Evolutionary conservation across 2,888 invertebrate genomes (phyloP).

Genomic region (Dynastes maya): DNA sequence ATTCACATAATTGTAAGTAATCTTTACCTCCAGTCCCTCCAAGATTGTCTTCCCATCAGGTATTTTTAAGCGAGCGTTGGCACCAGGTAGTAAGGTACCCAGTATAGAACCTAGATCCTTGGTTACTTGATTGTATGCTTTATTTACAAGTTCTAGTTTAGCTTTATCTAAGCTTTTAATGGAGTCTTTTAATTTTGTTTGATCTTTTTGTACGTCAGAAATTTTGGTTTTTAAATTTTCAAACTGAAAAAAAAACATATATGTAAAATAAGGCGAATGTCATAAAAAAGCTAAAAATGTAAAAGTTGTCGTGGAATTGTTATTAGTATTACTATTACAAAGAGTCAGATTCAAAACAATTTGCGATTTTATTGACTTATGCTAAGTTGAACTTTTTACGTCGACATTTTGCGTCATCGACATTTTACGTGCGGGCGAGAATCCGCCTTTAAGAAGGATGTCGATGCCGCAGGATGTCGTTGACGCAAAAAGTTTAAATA

Average conservation of each 20-base stretch:
- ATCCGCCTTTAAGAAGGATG: too few species aligned
- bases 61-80: slow-evolving; percentile 88
- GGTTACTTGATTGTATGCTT: slow-evolving; percentile 91
- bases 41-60: slow-evolving; percentile 82
- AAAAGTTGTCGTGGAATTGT: too few species aligned
- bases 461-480: too few species aligned
- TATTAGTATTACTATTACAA: too few species aligned
- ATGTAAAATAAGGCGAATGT: too few species aligned
- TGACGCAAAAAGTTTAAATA: too few species aligned
- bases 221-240: slow-evolving; percentile 77
- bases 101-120: slow-evolving; percentile 97
- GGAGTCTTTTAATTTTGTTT: slow-evolving; percentile 81
- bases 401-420: too few species aligned
- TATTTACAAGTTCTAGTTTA: slow-evolving; percentile 86
- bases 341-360: too few species aligned
- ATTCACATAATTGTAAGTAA: slow-evolving; percentile 17
- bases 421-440: too few species aligned
- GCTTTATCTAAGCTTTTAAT: slow-evolving; percentile 93
- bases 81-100: slow-evolving; percentile 90
- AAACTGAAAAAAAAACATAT: slow-evolving; percentile 70
- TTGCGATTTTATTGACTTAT: too few species aligned
- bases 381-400: too few species aligned
- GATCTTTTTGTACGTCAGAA: slow-evolving; percentile 82
- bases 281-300: too few species aligned
- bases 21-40: slow-evolving; percentile 87